Evolutionary conservation across 2,888 invertebrate species (phyloP), one percentile per base, ranked within the genome.

Genomic region (Spatulosminthurus flaviceps): DNA sequence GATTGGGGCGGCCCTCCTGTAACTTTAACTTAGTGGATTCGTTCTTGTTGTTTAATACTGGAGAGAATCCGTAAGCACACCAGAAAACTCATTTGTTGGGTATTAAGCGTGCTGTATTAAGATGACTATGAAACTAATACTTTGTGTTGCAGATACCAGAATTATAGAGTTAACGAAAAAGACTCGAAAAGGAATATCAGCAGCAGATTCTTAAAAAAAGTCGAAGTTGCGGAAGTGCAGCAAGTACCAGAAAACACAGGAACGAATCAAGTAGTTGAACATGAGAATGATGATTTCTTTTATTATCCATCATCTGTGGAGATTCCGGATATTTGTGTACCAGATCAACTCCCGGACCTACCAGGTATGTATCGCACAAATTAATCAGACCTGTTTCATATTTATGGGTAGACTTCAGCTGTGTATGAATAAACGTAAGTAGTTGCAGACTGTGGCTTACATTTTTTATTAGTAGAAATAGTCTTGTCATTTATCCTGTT

Each of bases 321-420:
- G 28, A 85, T 85, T 71, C 85, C 85, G n/a, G 81, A 83, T 66
- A 83, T 85, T 75, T 83, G 85, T 78, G 84, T 85, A 42, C 85
- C 85, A 64, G 84, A 84, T 51, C 69, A 69, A 72, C 77, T 85
- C 26, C 84, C 84, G 13, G 79, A 85, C 74, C 81, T 85, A 41
- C 83, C 84, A 71, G 85, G 85, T 85, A 51, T 34, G 19, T 71
- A 19, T n/a, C n/a, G n/a, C n/a, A n/a, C n/a, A n/a, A n/a, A n/a
- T n/a, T n/a, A n/a, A n/a, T n/a, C n/a, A n/a, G n/a, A n/a, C n/a
- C n/a, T n/a, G n/a, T n/a, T n/a, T n/a, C n/a, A n/a, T n/a, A n/a
- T n/a, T n/a, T n/a, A n/a, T n/a, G n/a, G n/a, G n/a, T n/a, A n/a
- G n/a, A n/a, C n/a, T n/a, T n/a, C n/a, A n/a, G n/a, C n/a, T n/a